Evolutionary conservation across 2,888 invertebrate species (phyloP).

Genomic region (Clistopyga incitator): DNA sequence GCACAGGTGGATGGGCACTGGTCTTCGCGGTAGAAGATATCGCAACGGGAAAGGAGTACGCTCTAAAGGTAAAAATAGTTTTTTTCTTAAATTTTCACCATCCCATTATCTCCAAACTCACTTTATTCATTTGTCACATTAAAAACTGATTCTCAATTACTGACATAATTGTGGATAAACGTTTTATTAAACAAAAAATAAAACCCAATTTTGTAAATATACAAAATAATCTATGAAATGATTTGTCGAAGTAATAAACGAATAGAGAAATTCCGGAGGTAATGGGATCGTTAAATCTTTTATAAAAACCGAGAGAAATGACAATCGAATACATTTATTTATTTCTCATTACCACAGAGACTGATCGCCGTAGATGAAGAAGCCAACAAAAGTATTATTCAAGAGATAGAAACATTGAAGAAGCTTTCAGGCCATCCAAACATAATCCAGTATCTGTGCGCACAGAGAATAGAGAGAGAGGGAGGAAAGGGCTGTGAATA

Average conservation of each 20-base stretch:
- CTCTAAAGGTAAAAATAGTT: constrained; percentile 89
- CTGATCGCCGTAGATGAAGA: constrained; percentile 93
- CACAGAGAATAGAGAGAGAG: constrained; percentile 84
- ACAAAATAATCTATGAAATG: no score
- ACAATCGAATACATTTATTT: constrained; percentile 37
- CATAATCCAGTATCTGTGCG: constrained; percentile 95
- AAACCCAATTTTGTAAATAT: no score
- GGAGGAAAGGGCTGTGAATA: constrained; percentile 88
- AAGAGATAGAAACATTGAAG: constrained; percentile 94
- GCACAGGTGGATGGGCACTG: constrained; percentile 96
- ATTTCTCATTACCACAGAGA: constrained; percentile 85
- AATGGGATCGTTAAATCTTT: no score
- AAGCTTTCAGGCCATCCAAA: constrained; percentile 96
- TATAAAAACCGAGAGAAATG: not conserved
- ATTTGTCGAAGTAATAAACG: no score
- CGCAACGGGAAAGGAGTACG: constrained; percentile 94
- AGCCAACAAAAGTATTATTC: constrained; percentile 91
- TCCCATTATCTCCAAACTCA: not conserved
- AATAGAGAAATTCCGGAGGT: no score
- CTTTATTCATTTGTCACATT: no score
- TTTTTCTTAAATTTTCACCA: not conserved
- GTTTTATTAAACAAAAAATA: no score
- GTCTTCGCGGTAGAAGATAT: constrained; percentile 97
- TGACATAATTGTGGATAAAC: no score
- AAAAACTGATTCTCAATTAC: no score